Percentiles rank a stretch among this genome's conserved stretches.
These are phyloP conservation scores for Myripristis murdjan DNA, from an alignment of 2,797 vertebrate genomes.

Conservation along the genomic window DNA sequence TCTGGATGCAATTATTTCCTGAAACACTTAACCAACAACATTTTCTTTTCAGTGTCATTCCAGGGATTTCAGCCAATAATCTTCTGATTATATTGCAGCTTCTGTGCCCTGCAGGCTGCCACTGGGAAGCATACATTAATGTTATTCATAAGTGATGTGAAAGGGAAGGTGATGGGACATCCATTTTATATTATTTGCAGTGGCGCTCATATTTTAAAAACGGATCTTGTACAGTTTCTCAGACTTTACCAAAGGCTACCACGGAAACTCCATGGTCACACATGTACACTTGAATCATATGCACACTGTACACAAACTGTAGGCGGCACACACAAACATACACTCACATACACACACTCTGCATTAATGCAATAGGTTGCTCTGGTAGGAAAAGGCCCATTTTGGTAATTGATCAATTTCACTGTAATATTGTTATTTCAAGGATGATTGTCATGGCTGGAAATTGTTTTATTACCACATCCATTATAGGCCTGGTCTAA, in stretches of 20 bases:
- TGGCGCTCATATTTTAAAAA: not conserved
- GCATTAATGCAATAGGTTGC: not conserved
- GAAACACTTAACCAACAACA: too few relatives aligned
- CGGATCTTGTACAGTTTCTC: not conserved
- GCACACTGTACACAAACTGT: constrained; percentile 1
- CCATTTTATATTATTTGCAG: too few relatives aligned
- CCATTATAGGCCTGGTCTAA: not conserved
- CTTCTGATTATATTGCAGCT: too few relatives aligned
- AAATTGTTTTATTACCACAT: not conserved
- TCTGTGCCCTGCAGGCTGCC: too few relatives aligned
- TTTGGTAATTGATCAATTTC: not conserved
- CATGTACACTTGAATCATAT: constrained; percentile 18
- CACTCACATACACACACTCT: not conserved
- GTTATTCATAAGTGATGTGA: too few relatives aligned
- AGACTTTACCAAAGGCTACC: too few relatives aligned
- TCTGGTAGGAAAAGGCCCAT: not conserved
- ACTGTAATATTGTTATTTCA: not conserved
- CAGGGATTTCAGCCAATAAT: too few relatives aligned
- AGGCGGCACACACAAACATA: too few relatives aligned
- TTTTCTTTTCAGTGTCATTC: too few relatives aligned
- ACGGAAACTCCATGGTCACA: not conserved
- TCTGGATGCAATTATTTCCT: too few relatives aligned
- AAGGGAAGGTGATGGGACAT: too few relatives aligned
- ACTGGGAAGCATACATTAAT: too few relatives aligned
- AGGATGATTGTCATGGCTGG: not conserved